Percentiles rank a stretch among this genome's conserved stretches.
These are phyloP conservation scores for Campopleginae sp. DNA, from an alignment of 2,888 invertebrate genomes.

Conservation along the genomic window DNA sequence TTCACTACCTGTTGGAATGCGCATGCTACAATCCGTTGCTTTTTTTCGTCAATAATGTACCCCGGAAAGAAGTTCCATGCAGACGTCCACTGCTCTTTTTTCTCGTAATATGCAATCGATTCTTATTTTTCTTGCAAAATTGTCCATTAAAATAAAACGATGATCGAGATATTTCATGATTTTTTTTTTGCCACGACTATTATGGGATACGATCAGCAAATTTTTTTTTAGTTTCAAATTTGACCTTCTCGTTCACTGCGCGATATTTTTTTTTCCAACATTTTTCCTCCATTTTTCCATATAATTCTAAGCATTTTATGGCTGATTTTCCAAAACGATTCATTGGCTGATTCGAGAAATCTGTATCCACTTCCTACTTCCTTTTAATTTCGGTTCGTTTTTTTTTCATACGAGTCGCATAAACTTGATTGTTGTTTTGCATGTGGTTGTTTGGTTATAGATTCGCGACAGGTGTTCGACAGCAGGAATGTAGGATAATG, in stretches of 20 bases:
- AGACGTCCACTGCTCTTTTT: slow-evolving; percentile 25
- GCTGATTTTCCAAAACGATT: background rate
- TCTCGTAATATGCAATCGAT: slow-evolving; percentile 19
- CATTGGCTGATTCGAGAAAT: background rate
- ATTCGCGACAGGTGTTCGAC: slow-evolving; percentile 63
- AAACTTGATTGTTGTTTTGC: background rate
- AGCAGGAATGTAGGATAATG: slow-evolving; percentile 67
- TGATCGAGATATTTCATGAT: background rate
- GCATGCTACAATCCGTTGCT: slow-evolving; percentile 54
- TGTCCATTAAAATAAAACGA: background rate
- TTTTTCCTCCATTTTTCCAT: background rate
- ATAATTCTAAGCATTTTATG: background rate
- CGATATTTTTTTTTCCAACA: background rate
- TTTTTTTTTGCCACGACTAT: background rate
- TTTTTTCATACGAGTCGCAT: background rate
- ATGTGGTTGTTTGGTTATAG: slow-evolving; percentile 22
- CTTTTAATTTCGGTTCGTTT: background rate
- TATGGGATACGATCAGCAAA: background rate
- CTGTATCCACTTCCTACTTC: background rate
- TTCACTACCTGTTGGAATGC: slow-evolving; percentile 40
- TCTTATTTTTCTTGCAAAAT: slow-evolving; percentile 6
- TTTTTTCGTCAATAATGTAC: slow-evolving; percentile 23
- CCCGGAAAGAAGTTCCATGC: slow-evolving; percentile 4
- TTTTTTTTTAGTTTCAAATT: background rate
- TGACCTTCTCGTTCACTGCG: background rate